phyloP scores from a whole-genome alignment of 1,140 invertebrate genomes.

The Sycobia sp. region DNA sequence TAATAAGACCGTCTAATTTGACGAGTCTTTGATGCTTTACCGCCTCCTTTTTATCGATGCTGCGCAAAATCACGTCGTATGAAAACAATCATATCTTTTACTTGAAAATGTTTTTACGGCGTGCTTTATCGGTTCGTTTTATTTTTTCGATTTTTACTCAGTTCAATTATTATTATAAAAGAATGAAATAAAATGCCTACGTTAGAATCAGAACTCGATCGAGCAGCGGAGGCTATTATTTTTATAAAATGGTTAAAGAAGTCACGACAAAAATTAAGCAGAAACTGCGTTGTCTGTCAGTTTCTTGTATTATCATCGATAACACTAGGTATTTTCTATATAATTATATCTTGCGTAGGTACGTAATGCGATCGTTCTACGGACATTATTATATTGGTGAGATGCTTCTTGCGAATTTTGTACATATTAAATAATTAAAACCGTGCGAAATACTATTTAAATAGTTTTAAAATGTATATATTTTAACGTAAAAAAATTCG shows the following conservation, averaged over 20 bases:
- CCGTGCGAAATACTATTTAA: constrained; percentile 45
- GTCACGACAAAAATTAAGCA: constrained; percentile 4
- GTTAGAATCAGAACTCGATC: constrained; percentile 5
- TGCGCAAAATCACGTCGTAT: constrained; percentile 4
- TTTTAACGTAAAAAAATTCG: constrained; percentile 29
- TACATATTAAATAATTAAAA: constrained; percentile 27
- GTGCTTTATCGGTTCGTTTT: constrained; percentile 12
- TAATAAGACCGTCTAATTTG: constrained; percentile 28
- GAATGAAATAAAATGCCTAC: background rate
- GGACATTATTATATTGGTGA: constrained; percentile 22
- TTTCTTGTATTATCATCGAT: constrained; percentile 13
- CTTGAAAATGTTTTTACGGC: constrained; percentile 13
- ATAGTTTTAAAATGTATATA: constrained; percentile 39
- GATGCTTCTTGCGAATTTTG: constrained; percentile 25
- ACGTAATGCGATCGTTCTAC: constrained; percentile 23
- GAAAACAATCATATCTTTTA: constrained; percentile 3
- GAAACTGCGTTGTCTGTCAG: constrained; percentile 9
- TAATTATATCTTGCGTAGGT: constrained; percentile 18
- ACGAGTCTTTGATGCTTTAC: constrained; percentile 25
- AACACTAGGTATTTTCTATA: constrained; percentile 18
- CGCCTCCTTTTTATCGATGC: constrained; percentile 13
- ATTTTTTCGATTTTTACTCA: constrained; percentile 5
- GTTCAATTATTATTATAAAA: too few relatives aligned
- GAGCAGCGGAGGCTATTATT: constrained; percentile 55
- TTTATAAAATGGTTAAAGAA: constrained; percentile 46